Evolutionary conservation across 2,113 vertebrate genomes (phyloP).

Genomic region (Rafetus swinhoei): DNA sequence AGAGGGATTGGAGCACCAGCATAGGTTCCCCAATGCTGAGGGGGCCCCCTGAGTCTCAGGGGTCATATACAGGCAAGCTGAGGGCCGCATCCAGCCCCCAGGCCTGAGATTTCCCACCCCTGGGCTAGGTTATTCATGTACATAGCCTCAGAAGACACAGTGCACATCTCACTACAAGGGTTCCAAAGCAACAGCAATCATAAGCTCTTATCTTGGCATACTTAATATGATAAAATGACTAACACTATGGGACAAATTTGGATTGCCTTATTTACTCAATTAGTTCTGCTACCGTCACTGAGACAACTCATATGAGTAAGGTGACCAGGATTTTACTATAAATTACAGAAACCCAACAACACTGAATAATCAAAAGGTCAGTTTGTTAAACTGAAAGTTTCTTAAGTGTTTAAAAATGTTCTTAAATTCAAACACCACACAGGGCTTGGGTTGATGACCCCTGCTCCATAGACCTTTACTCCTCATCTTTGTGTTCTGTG

Average conservation of each 20-base stretch:
- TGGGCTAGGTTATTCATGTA: neutral
- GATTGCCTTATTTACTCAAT: slow-evolving; percentile 4
- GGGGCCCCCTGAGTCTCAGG: too few relatives aligned
- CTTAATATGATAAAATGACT: neutral
- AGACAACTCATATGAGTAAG: slow-evolving; percentile 12
- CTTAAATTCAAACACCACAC: slow-evolving; percentile 32
- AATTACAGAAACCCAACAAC: neutral
- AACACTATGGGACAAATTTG: neutral
- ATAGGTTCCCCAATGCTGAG: too few relatives aligned
- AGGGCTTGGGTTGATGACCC: neutral
- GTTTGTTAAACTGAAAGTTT: slow-evolving; percentile 25
- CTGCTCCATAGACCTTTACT: too few relatives aligned
- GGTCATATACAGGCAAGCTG: too few relatives aligned
- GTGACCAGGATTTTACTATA: slow-evolving; percentile 2
- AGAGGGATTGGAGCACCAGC: too few relatives aligned
- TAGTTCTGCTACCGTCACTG: neutral
- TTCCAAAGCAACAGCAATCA: neutral
- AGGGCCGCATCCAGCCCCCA: too few relatives aligned
- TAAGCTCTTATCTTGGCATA: neutral
- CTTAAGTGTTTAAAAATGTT: slow-evolving; percentile 24
- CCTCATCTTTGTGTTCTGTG: too few relatives aligned
- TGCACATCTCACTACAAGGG: neutral
- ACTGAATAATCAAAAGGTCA: slow-evolving; percentile 15
- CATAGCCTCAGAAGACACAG: neutral
- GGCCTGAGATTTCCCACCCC: too few relatives aligned